Evolutionary conservation across 1,140 invertebrate species (phyloP).

Genomic region (Drosophila burlai): DNA sequence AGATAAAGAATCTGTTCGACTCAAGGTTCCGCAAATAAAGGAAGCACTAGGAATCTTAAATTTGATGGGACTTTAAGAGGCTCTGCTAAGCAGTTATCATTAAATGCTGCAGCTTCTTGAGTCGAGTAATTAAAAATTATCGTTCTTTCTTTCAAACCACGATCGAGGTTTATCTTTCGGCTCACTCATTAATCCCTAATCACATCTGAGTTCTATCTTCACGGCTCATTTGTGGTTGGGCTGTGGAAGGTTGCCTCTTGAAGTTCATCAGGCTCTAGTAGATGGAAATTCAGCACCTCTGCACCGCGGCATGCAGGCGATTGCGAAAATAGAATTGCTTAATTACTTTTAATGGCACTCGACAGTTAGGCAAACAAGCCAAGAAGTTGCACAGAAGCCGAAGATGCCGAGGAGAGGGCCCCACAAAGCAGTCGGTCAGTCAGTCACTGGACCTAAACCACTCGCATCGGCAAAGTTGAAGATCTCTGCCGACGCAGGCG

Average conservation of each 20-base stretch:
- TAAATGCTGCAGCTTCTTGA: neutral
- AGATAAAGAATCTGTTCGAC: slow-evolving; percentile 17
- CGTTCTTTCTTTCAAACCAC: slow-evolving; percentile 13
- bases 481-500: slow-evolving; percentile 34
- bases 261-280: slow-evolving; percentile 10
- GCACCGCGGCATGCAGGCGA: slow-evolving; percentile 33
- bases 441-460: slow-evolving; percentile 30
- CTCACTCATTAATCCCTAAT: neutral
- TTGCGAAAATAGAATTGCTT: slow-evolving; percentile 63
- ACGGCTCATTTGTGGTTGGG: slow-evolving; percentile 40
- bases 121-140: neutral
- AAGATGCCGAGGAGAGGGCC: slow-evolving; percentile 20
- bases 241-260: slow-evolving; percentile 2
- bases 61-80: slow-evolving; percentile 1
- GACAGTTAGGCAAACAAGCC: slow-evolving; percentile 49
- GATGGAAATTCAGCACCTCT: slow-evolving; percentile 2
- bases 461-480: slow-evolving; percentile 27
- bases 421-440: slow-evolving; percentile 28
- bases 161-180: neutral
- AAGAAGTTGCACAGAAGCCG: slow-evolving; percentile 30
- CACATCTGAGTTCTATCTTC: slow-evolving; percentile 1
- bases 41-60: slow-evolving; percentile 12
- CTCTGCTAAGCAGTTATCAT: neutral
- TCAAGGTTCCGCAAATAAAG: slow-evolving; percentile 26
- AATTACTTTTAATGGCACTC: slow-evolving; percentile 58